Conservation (phyloP, 2,797 vertebrate species). For the Darevskia nairensis region DNA sequence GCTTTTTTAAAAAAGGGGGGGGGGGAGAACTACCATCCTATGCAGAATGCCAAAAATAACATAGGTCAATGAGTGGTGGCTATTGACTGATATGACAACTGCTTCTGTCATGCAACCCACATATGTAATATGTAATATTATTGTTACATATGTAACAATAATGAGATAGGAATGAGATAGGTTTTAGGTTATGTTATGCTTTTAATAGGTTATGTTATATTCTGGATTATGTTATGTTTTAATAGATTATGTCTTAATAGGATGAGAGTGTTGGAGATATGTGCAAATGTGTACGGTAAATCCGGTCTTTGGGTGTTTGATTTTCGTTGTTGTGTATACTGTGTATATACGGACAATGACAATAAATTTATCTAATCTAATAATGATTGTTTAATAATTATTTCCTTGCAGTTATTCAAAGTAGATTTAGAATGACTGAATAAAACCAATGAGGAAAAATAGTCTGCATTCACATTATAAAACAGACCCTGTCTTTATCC, state of each 20-base stretch:
- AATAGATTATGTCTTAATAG: no score
- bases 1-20: background rate
- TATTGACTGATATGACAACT: background rate
- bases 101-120: conserved; percentile 13
- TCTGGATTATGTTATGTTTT: no score
- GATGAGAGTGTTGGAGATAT: no score
- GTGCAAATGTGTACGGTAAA: no score
- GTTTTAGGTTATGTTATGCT: no score
- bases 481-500: rapidly evolving
- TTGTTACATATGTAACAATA: no score
- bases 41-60: conserved; percentile 2
- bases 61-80: conserved; percentile 5
- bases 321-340: no score
- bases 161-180: no score
- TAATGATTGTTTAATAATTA: background rate
- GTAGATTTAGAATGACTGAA: conserved; percentile 25
- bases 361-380: no score
- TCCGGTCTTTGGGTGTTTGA: no score
- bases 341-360: no score
- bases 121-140: background rate
- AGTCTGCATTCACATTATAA: background rate
- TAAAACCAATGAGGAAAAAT: background rate
- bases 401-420: background rate
- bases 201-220: no score
- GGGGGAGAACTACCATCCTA: background rate